Evolutionary conservation across 2,113 vertebrate genomes (phyloP).

Genomic region (Oostethus manadensis): DNA sequence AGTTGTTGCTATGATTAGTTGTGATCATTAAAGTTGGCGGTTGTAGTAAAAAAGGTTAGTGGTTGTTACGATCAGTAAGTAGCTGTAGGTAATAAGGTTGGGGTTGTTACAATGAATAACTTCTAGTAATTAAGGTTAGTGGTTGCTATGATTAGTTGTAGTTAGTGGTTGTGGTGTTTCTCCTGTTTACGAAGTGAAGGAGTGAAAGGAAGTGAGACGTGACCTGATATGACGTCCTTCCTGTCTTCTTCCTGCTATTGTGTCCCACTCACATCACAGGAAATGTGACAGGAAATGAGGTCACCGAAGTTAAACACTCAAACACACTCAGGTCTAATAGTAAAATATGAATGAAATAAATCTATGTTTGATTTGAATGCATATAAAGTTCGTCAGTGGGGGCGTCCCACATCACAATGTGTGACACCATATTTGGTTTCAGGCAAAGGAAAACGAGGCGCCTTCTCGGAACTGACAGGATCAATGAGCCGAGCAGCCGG

Average conservation of each 20-base stretch:
- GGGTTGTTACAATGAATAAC: too few species aligned
- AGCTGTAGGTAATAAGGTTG: too few species aligned
- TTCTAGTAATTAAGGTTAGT: not conserved
- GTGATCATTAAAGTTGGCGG: too few species aligned
- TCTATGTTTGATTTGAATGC: too few species aligned
- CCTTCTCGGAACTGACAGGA: slow-evolving; percentile 91
- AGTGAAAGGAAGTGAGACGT: slow-evolving; percentile 47
- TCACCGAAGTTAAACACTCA: too few species aligned
- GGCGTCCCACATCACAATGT: too few species aligned
- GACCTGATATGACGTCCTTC: slow-evolving; percentile 64
- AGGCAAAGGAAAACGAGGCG: slow-evolving; percentile 84
- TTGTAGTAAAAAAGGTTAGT: too few species aligned
- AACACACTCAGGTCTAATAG: not conserved
- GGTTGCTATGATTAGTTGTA: not conserved
- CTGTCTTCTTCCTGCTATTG: slow-evolving; percentile 63
- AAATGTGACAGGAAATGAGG: slow-evolving; percentile 16
- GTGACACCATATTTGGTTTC: slow-evolving; percentile 22
- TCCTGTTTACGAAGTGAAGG: slow-evolving; percentile 35
- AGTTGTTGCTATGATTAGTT: too few species aligned
- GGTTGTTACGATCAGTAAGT: too few species aligned
- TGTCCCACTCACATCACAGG: slow-evolving; percentile 61
- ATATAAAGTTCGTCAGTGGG: too few species aligned
- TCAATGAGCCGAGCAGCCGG: slow-evolving; percentile 90
- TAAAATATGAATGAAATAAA: not conserved
- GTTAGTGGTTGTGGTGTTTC: not conserved